Evolutionary conservation across 2,113 vertebrate genomes (phyloP).

Genomic region (Prietella phreatophila): DNA sequence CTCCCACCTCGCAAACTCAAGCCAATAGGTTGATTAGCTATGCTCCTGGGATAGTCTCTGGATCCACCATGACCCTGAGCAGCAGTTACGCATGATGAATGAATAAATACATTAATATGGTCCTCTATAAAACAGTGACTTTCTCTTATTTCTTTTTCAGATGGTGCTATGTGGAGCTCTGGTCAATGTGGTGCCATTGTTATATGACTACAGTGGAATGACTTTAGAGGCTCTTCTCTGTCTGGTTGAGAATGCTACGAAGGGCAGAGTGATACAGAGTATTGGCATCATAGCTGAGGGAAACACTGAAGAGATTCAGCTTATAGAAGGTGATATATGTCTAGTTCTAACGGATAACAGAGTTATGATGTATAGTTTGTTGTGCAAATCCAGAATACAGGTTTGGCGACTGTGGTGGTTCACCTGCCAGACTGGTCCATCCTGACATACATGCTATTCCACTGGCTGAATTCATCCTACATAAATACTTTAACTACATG

Average conservation of each 20-base stretch:
- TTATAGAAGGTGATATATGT: not conserved
- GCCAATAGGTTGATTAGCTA: not conserved
- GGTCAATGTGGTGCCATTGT: slow-evolving; percentile 64
- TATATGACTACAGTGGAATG: slow-evolving; percentile 75
- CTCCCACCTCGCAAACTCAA: not conserved
- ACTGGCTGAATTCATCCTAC: not conserved
- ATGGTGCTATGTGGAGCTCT: slow-evolving; percentile 75
- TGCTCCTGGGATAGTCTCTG: not conserved
- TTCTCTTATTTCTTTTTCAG: slow-evolving; percentile 57
- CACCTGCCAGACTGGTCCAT: not conserved
- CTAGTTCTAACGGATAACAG: not conserved
- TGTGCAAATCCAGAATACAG: not conserved
- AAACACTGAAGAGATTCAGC: slow-evolving; percentile 70
- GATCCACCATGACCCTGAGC: not conserved
- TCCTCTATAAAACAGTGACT: not conserved
- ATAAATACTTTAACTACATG: not conserved
- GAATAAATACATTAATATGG: not conserved
- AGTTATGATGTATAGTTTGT: not conserved
- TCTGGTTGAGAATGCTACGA: slow-evolving; percentile 68
- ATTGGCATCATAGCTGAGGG: slow-evolving; percentile 79
- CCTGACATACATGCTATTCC: not conserved
- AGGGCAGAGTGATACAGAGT: slow-evolving; percentile 68
- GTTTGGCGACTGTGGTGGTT: not conserved
- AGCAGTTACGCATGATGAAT: not conserved
- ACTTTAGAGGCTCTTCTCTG: slow-evolving; percentile 73